These are phyloP conservation scores for Catocala fraxini DNA, from an alignment of 2,888 invertebrate genomes.

Conservation along the genomic window DNA sequence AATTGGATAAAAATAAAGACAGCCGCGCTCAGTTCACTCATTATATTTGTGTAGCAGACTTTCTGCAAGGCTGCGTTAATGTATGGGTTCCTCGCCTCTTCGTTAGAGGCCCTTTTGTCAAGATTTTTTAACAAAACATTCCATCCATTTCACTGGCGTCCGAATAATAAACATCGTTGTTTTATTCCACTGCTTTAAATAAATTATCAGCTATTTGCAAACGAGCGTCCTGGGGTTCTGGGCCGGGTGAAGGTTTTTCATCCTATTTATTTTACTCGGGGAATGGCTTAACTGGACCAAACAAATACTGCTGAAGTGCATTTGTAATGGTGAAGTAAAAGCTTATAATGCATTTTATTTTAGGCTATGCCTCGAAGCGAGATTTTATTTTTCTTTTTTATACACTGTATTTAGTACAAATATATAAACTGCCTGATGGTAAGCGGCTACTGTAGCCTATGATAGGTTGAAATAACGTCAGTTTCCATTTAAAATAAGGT, in stretches of 20 bases:
- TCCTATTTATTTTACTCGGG: slow-evolving; percentile 35
- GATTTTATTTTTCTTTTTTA: neutral
- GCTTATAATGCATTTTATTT: slow-evolving; percentile 1
- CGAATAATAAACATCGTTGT: slow-evolving; percentile 40
- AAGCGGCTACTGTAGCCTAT: too few species aligned
- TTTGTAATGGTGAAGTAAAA: neutral
- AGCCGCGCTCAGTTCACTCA: slow-evolving; percentile 17
- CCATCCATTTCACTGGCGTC: slow-evolving; percentile 26
- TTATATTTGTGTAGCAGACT: slow-evolving; percentile 45
- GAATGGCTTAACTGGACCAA: slow-evolving; percentile 24
- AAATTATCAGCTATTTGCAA: slow-evolving; percentile 40
- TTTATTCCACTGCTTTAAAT: slow-evolving; percentile 42
- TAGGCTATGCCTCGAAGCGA: neutral
- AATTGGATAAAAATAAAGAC: slow-evolving; percentile 23
- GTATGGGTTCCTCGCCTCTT: slow-evolving; percentile 25
- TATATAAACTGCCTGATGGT: too few species aligned
- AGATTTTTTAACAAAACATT: slow-evolving; percentile 30
- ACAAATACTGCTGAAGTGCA: slow-evolving; percentile 1
- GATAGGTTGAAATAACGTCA: too few species aligned
- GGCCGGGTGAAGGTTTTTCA: slow-evolving; percentile 6
- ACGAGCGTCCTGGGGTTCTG: slow-evolving; percentile 27
- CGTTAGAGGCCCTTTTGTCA: slow-evolving; percentile 27
- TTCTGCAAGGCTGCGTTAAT: slow-evolving; percentile 32
- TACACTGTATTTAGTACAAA: too few species aligned
- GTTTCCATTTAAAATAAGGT: too few species aligned